Evolutionary conservation across 2,113 vertebrate genomes (phyloP), one percentile per base, ranked within the genome.

Genomic region (Fregata magnificens): DNA sequence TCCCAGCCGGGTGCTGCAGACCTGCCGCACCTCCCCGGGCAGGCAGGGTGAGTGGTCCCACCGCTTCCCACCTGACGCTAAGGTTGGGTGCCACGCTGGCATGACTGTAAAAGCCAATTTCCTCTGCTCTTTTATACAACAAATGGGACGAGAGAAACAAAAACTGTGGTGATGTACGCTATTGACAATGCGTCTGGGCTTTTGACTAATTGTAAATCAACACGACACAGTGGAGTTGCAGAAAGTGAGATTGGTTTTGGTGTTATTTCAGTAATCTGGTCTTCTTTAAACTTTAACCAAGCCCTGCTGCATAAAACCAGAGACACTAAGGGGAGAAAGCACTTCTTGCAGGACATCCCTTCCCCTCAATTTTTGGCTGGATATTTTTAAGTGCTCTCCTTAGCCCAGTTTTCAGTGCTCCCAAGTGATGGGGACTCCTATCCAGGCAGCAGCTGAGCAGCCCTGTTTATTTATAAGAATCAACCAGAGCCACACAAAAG

Each of bases 381-480:
- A 5, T 47, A 5, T 56, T 53, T 88, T 42, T 4, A 24, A 79
- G 44, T 18, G 79, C 45, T 80, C 45, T 67, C 52, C 70, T 73
- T n/a, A 44, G 70, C 55, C 70, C 26, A 11, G 56, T 74, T 86
- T 29, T 56, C 74, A 72, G 66, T 18, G 55, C n/a, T 89, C 86
- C 77, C 62, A 16, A 87, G 81, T 1, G 63, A 71, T 52, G 77
- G 94, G 86, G 91, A 82, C 92, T 95, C 72, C 94, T 79, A 32
- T 31, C 65, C 80, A 53, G 83, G 94, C 94, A 93, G 88, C 92
- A 86, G 93, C 89, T 44, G 81, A 95, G 63, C 26, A 1, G 76
- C 38, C 44, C 86, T 97, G 85, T 97, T 97, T 96, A 89, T 97
- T 97, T 97, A 88, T 94, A 88, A 45, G 80, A 95, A 40, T 67